phyloP scores from a whole-genome alignment of 2,113 vertebrate genomes.

The Cranoglanis bouderius region DNA sequence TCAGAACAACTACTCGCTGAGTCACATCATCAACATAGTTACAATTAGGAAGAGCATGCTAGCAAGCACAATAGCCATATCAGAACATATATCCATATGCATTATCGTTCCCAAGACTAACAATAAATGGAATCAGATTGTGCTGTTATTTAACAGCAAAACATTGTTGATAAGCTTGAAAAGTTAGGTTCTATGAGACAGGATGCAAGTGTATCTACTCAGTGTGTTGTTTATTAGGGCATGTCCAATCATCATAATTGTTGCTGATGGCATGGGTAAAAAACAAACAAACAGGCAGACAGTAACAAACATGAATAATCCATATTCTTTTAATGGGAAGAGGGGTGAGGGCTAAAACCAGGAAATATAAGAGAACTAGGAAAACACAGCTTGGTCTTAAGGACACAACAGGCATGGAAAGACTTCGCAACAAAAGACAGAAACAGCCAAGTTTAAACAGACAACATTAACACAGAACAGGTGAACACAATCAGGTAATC shows the following conservation, averaged over 20 bases:
- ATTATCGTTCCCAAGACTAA: neutral
- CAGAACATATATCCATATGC: neutral
- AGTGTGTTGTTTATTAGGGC: too few species aligned
- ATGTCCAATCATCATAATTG: neutral
- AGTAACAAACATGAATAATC: neutral
- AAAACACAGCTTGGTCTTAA: neutral
- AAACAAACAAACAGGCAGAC: too few species aligned
- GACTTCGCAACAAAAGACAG: neutral
- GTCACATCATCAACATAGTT: neutral
- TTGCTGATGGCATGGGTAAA: neutral
- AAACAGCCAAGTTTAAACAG: neutral
- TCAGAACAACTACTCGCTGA: neutral
- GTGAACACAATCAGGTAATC: neutral
- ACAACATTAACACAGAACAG: neutral
- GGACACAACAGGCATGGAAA: neutral
- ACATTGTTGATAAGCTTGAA: neutral
- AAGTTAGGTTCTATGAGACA: neutral
- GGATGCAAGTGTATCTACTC: too few species aligned
- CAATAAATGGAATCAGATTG: neutral
- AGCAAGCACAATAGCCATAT: neutral
- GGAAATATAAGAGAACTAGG: neutral
- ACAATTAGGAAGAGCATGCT: conserved; percentile 13
- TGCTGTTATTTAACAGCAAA: too few species aligned
- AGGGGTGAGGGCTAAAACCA: too few species aligned
- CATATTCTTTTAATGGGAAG: too few species aligned